phyloP scores from a whole-genome alignment of 2,113 vertebrate species.

The Actenoides lindsayi region DNA sequence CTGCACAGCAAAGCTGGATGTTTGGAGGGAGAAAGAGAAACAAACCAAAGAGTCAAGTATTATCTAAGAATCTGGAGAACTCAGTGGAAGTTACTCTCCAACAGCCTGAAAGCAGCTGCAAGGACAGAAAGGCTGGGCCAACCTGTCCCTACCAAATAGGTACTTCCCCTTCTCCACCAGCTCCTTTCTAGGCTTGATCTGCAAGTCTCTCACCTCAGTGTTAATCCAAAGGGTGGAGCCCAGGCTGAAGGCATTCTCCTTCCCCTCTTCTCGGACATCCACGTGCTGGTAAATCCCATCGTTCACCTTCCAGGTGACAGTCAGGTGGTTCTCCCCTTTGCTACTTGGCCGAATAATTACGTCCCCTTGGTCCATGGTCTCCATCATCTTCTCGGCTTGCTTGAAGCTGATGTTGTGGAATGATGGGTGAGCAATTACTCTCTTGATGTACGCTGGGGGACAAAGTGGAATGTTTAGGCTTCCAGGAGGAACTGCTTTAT shows the following conservation, averaged over 20 bases:
- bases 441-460: slow-evolving; percentile 91
- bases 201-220: slow-evolving; percentile 81
- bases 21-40: background rate
- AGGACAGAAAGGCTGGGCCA: background rate
- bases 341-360: slow-evolving; percentile 97
- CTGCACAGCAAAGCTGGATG: background rate
- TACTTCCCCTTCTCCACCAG: background rate
- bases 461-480: background rate
- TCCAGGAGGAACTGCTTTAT: background rate
- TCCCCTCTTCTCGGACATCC: slow-evolving; percentile 95
- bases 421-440: slow-evolving; percentile 97
- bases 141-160: background rate
- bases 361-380: slow-evolving; percentile 97
- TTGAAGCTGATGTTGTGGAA: slow-evolving; percentile 99
- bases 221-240: slow-evolving; percentile 97
- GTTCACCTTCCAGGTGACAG: slow-evolving; percentile 97
- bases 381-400: slow-evolving; percentile 99
- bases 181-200: background rate
- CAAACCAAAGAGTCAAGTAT: background rate
- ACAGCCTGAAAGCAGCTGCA: background rate
- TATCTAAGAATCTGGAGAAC: background rate
- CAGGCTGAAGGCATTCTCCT: slow-evolving; percentile 98
- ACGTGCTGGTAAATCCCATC: slow-evolving; percentile 97
- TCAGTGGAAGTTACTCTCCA: background rate
- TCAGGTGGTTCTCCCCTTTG: slow-evolving; percentile 97